These are phyloP conservation scores for Arothron firmamentum DNA, from an alignment of 2,113 vertebrate genomes.

Conservation along the genomic window DNA sequence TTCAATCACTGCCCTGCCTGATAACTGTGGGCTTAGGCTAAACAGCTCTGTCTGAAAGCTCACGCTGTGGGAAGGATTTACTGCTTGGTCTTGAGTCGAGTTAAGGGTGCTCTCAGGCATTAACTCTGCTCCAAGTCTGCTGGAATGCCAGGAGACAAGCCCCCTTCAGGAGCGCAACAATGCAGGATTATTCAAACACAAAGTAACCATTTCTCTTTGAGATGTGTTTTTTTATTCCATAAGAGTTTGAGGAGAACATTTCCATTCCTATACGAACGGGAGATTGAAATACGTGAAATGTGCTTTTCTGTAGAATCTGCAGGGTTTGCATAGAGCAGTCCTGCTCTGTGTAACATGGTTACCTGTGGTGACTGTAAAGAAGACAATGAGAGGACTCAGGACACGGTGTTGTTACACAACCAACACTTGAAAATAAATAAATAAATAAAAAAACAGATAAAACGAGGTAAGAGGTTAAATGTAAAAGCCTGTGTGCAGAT, in stretches of 20 bases:
- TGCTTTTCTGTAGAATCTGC: too few species aligned
- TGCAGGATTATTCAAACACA: constrained; percentile 55
- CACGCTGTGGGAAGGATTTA: constrained; percentile 68
- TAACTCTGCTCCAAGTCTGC: constrained; percentile 49
- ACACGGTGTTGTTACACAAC: too few species aligned
- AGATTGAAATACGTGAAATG: too few species aligned
- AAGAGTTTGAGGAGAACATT: too few species aligned
- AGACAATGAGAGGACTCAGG: too few species aligned
- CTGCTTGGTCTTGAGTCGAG: constrained; percentile 52
- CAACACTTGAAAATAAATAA: too few species aligned
- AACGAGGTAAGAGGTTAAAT: neutral
- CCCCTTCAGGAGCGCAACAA: constrained; percentile 29
- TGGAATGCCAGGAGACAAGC: constrained; percentile 45
- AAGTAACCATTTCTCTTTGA: constrained; percentile 9
- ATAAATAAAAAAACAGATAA: too few species aligned
- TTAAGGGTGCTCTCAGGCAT: constrained; percentile 34
- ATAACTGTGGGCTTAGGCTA: constrained; percentile 61
- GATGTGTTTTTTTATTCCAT: too few species aligned
- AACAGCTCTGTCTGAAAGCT: constrained; percentile 55
- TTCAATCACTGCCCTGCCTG: constrained; percentile 58
- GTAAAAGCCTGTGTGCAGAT: neutral
- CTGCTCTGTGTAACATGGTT: too few species aligned
- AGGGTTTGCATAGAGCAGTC: too few species aligned
- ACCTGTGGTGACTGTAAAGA: too few species aligned
- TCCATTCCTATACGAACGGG: too few species aligned